phyloP scores from a whole-genome alignment of 2,888 invertebrate species.

The Lydus trimaculatus region DNA sequence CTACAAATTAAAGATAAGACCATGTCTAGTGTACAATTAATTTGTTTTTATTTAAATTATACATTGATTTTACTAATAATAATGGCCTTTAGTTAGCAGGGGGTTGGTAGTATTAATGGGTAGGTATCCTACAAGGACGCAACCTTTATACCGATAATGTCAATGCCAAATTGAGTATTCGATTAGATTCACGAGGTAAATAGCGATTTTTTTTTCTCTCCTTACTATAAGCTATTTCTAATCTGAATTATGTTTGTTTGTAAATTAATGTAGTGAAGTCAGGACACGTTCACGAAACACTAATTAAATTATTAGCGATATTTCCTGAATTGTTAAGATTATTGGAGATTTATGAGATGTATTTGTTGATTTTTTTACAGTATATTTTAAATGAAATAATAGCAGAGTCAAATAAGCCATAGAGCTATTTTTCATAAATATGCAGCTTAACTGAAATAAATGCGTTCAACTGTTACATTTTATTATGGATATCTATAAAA shows the following conservation, averaged over 20 bases:
- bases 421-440: not conserved
- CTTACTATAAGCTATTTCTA: not conserved
- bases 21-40: not conserved
- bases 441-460: too few relatives aligned
- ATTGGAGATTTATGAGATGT: not conserved
- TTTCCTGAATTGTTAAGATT: not conserved
- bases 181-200: not conserved
- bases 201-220: not conserved
- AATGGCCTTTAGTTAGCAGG: not conserved
- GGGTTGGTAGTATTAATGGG: not conserved
- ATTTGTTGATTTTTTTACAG: not conserved
- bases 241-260: not conserved
- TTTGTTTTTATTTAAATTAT: not conserved
- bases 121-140: not conserved
- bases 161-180: not conserved
- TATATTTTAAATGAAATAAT: not conserved
- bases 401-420: not conserved
- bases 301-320: not conserved
- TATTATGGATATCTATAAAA: too few relatives aligned
- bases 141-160: constrained; percentile 8
- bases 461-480: too few relatives aligned
- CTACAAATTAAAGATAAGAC: not conserved
- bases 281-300: not conserved
- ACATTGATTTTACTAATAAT: not conserved
- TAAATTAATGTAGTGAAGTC: not conserved